A percentile compares a stretch with the other conserved stretches of the same genome.
These are phyloP conservation scores for Drosophila ercepeae DNA, from an alignment of 1,140 invertebrate species.

Conservation along the genomic window DNA sequence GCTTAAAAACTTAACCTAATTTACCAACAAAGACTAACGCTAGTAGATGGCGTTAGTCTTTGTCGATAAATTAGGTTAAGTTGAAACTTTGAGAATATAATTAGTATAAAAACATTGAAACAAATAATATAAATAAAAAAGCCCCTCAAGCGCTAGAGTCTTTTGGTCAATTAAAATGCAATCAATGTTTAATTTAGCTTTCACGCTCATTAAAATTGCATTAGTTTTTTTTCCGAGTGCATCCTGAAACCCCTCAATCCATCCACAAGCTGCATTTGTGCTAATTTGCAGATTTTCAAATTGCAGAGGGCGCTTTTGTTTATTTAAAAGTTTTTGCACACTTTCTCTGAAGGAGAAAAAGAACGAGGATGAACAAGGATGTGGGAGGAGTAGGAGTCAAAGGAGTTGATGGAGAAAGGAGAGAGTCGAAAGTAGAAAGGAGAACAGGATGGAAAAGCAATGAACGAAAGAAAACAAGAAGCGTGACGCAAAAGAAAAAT, in stretches of 20 bases:
- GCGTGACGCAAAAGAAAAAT: conserved; percentile 69
- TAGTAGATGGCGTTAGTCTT: too few species aligned
- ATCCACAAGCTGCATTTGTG: conserved; percentile 64
- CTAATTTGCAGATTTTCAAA: conserved; percentile 81
- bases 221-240: background rate
- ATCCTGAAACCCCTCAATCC: conserved; percentile 15
- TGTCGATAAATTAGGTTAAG: too few species aligned
- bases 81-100: too few species aligned
- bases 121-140: background rate
- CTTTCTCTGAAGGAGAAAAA: conserved; percentile 7
- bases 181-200: background rate
- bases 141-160: background rate
- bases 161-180: background rate
- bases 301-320: conserved; percentile 66
- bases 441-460: conserved; percentile 23
- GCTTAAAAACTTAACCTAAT: too few species aligned
- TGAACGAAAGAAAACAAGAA: conserved; percentile 35
- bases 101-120: too few species aligned
- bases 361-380: background rate
- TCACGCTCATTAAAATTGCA: background rate
- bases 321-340: conserved; percentile 66
- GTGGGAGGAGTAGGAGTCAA: background rate
- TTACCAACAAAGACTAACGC: too few species aligned
- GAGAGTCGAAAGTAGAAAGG: too few species aligned
- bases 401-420: background rate